Evolutionary conservation across 64 coral and sea anemone genomes (phyloP).

Genomic region (Platygyra sinensis): DNA sequence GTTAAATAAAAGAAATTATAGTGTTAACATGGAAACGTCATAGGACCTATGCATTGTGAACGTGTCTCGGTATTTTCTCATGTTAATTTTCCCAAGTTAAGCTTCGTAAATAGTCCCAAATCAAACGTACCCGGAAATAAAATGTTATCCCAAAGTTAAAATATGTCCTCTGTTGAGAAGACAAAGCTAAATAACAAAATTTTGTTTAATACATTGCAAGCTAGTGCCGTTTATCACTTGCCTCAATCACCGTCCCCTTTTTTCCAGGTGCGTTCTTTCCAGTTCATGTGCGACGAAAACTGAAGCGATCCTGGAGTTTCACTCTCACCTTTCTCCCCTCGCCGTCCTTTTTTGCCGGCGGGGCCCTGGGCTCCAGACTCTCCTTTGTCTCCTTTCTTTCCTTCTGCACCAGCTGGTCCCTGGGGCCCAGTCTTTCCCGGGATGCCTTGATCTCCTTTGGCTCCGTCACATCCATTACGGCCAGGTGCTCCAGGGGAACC

Average conservation of each 20-base stretch:
- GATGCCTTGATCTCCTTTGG: neutral
- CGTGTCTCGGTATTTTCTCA: too few species aligned
- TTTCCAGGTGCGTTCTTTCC: slow-evolving; percentile 58
- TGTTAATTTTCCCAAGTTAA: too few species aligned
- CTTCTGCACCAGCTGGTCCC: neutral
- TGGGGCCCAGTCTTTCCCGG: neutral
- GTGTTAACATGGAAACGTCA: too few species aligned
- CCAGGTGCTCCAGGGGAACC: slow-evolving; percentile 23
- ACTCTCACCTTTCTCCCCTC: slow-evolving; percentile 8
- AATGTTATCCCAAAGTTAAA: too few species aligned
- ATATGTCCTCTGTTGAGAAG: too few species aligned
- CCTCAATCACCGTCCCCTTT: slow-evolving; percentile 13
- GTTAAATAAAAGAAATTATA: too few species aligned
- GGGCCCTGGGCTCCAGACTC: neutral
- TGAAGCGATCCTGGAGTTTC: neutral
- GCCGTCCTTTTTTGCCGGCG: slow-evolving; percentile 13
- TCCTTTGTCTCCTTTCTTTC: neutral
- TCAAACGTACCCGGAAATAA: neutral
- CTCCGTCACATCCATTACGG: slow-evolving; percentile 12
- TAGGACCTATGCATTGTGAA: too few species aligned
- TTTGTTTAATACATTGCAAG: too few species aligned
- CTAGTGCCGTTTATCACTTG: neutral
- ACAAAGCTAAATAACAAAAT: too few species aligned
- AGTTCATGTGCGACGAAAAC: slow-evolving; percentile 16
- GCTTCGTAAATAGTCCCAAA: neutral